Percentiles rank a stretch among this genome's conserved stretches.
These are phyloP conservation scores for Hirtodrosophila cameraria DNA, from an alignment of 2,888 invertebrate genomes.

Conservation along the genomic window DNA sequence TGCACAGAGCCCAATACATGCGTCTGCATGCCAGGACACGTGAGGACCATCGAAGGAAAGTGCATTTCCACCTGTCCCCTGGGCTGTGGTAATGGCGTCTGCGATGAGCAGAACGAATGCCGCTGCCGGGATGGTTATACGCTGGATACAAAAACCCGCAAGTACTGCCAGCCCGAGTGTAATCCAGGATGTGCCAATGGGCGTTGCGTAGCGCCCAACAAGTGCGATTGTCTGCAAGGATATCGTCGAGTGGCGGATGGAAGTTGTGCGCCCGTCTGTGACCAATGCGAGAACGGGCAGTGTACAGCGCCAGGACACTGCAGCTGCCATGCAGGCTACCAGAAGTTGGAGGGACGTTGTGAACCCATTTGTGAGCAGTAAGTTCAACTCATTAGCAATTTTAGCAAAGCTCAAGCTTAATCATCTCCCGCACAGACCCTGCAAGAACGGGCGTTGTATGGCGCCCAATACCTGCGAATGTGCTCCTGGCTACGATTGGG, in stretches of 20 bases:
- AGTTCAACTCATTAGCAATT: neutral
- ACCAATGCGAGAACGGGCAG: conserved; percentile 85
- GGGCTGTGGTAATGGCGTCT: conserved; percentile 87
- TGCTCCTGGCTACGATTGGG: conserved; percentile 70
- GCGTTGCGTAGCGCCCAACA: conserved; percentile 77
- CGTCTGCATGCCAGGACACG: conserved; percentile 84
- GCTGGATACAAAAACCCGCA: conserved; percentile 79
- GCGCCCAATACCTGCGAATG: conserved; percentile 83
- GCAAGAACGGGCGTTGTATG: conserved; percentile 83
- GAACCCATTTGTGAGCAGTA: conserved; percentile 82
- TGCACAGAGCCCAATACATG: conserved; percentile 85
- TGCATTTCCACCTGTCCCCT: conserved; percentile 89
- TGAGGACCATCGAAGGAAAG: conserved; percentile 77
- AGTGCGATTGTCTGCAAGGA: conserved; percentile 73
- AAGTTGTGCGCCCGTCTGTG: conserved; percentile 83
- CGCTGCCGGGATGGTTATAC: conserved; percentile 81
- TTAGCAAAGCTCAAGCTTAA: too few relatives aligned
- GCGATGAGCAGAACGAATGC: conserved; percentile 78
- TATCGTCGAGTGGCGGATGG: conserved; percentile 71
- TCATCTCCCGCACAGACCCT: conserved; percentile 63
- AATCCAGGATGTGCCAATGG: conserved; percentile 77
- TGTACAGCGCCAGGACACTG: conserved; percentile 87
- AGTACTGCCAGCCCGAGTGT: conserved; percentile 81
- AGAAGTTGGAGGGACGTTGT: conserved; percentile 83
- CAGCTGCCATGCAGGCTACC: conserved; percentile 86